Evolutionary conservation across 2,797 vertebrate species (phyloP).

Genomic region (Peromyscus attwateri): DNA sequence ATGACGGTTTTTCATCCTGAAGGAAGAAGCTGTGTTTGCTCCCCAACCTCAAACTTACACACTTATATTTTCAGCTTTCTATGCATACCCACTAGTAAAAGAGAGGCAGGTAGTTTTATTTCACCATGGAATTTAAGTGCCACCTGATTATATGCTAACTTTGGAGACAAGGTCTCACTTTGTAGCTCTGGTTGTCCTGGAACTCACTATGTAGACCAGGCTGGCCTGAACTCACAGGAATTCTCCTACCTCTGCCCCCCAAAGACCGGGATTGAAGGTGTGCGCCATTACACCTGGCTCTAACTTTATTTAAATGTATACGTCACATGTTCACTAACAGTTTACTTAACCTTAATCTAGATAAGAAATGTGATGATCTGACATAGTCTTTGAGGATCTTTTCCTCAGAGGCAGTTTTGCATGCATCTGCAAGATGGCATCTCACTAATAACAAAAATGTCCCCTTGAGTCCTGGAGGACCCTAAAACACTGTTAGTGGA

Average conservation of each 20-base stretch:
- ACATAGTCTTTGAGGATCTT: conserved; percentile 4
- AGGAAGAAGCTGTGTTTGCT: conserved; percentile 58
- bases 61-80: conserved; percentile 33
- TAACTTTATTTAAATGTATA: conserved; percentile 56
- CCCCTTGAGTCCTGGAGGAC: conserved; percentile 5
- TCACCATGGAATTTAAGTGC: conserved; percentile 14
- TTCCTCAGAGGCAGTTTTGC: conserved; percentile 52
- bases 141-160: conserved; percentile 13
- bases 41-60: not conserved
- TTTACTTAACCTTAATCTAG: conserved; percentile 46
- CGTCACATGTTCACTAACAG: conserved; percentile 47
- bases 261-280: not conserved
- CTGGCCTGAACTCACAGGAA: not conserved
- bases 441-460: conserved; percentile 15
- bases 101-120: conserved; percentile 53
- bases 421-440: conserved; percentile 15
- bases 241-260: not conserved
- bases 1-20: conserved; percentile 53
- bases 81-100: conserved; percentile 26
- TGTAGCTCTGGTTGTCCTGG: not conserved
- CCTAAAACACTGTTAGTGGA: not conserved
- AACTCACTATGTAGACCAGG: not conserved
- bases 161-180: not conserved
- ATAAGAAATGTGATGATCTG: conserved; percentile 38
- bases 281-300: not conserved